These are phyloP conservation scores for Xiphias gladius DNA, from an alignment of 2,113 vertebrate species.

Conservation along the genomic window DNA sequence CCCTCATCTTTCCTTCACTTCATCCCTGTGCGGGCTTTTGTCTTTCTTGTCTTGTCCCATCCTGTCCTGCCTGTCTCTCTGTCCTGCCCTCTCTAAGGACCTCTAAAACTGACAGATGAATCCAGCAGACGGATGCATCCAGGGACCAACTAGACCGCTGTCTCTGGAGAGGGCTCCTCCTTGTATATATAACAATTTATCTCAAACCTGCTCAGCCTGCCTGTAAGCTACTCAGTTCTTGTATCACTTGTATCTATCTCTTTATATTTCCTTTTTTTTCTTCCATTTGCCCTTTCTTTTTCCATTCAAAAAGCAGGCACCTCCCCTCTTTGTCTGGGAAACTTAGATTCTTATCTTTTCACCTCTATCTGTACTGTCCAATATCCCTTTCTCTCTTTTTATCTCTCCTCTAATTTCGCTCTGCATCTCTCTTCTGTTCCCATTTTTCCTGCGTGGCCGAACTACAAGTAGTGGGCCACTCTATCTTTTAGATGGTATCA, in stretches of 20 bases:
- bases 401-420: slow-evolving; percentile 63
- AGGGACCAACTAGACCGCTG: slow-evolving; percentile 9
- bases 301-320: slow-evolving; percentile 26
- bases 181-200: slow-evolving; percentile 46
- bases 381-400: slow-evolving; percentile 55
- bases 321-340: slow-evolving; percentile 58
- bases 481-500: slow-evolving; percentile 77
- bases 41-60: neutral
- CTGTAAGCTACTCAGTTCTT: slow-evolving; percentile 40
- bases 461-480: slow-evolving; percentile 56
- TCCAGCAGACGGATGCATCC: slow-evolving; percentile 50
- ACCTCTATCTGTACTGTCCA: slow-evolving; percentile 53
- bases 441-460: slow-evolving; percentile 48
- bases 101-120: slow-evolving; percentile 53
- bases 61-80: slow-evolving; percentile 10
- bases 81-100: slow-evolving; percentile 42
- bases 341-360: slow-evolving; percentile 67
- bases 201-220: slow-evolving; percentile 14
- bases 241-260: slow-evolving; percentile 38
- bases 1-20: slow-evolving; percentile 7
- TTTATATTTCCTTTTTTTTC: slow-evolving; percentile 10
- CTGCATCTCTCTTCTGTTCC: slow-evolving; percentile 46
- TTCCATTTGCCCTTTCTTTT: slow-evolving; percentile 34
- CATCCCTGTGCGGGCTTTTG: neutral
- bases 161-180: slow-evolving; percentile 51